Evolutionary conservation across 1,140 invertebrate genomes (phyloP).

Genomic region (Drosophila chauvacae): DNA sequence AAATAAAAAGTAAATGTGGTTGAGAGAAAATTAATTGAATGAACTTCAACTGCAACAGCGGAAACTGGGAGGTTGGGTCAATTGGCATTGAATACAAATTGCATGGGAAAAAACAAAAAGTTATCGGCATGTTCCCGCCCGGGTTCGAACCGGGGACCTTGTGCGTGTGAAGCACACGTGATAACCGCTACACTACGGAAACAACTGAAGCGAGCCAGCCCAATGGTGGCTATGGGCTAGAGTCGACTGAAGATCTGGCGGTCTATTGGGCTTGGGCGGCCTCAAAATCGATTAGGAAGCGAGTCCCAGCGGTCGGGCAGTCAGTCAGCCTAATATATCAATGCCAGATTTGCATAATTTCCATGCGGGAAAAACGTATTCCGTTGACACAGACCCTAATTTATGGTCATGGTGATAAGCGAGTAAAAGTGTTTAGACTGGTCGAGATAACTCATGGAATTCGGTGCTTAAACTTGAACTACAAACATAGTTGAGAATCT

Average conservation of each 20-base stretch:
- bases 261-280: conserved; percentile 6
- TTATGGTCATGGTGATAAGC: conserved; percentile 68
- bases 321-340: conserved; percentile 54
- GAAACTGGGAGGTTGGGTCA: conserved; percentile 7
- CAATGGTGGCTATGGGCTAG: background rate
- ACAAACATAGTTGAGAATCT: conserved; percentile 5
- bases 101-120: conserved; percentile 13
- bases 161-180: conserved; percentile 88
- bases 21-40: conserved; percentile 29
- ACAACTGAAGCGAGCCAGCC: conserved; percentile 20
- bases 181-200: conserved; percentile 85
- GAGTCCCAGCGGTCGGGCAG: conserved; percentile 7
- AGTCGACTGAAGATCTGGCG: conserved; percentile 15
- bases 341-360: conserved; percentile 67
- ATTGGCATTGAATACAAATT: conserved; percentile 13
- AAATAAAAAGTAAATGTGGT: conserved; percentile 47
- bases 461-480: conserved; percentile 28
- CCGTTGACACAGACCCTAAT: conserved; percentile 57
- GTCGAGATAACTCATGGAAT: background rate
- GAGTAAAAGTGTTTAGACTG: conserved; percentile 71
- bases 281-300: conserved; percentile 18
- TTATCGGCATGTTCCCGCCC: conserved; percentile 85
- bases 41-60: conserved; percentile 1
- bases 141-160: conserved; percentile 88
- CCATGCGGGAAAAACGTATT: conserved; percentile 52